Base-by-base conservation (phyloP, 2,113 vertebrate genomes). In the Tetraodon nigroviridis region DNA sequence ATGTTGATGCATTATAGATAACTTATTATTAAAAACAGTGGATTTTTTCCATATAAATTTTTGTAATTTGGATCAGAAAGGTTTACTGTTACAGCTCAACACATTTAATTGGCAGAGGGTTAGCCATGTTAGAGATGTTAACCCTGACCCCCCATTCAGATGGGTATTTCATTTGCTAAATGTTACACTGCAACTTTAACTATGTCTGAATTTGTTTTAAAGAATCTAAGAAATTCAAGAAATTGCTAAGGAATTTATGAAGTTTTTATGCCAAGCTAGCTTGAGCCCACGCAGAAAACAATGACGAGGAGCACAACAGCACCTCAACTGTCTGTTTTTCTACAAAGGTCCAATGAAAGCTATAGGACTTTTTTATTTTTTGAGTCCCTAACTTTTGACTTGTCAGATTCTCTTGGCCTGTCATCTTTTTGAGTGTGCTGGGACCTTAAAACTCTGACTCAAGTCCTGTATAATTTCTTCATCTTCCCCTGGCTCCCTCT, bases 331-430 rank as follows among this genome's bases (percentile, higher is more conserved):
- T 54, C 66, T 59, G 61, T 64, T 53, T 71, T 83, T 81, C 78
- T 86, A 85, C 78, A 67, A 58, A 70, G 69, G 73, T 81, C 81
- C 85, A 78, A 53, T 69, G 62, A 83, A 83, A 84, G 67, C 5
- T 16, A 17, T 5, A 46, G 15, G 44, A n/a, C 15, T 46, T 46
- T 46, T 46, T 46, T 46, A 46, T 17, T 46, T 46, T 46, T 46
- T 57, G 75, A 89, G 84, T 84, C 86, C 75, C 85, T 86, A 89
- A 76, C 79, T 71, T 86, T 87, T 82, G 77, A 82, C 86, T 89
- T 89, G 88, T 88, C 88, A 89, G 81, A 83, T 89, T 88, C 78
- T 63, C 85, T 79, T 84, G 88, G 86, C 82, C 84, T 87, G 87
- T 80, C 87, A 89, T 90, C 84, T 84, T 87, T 90, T 91, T 46